Base-by-base conservation (phyloP, 2,888 invertebrate species). In the Eupithecia subumbrata region DNA sequence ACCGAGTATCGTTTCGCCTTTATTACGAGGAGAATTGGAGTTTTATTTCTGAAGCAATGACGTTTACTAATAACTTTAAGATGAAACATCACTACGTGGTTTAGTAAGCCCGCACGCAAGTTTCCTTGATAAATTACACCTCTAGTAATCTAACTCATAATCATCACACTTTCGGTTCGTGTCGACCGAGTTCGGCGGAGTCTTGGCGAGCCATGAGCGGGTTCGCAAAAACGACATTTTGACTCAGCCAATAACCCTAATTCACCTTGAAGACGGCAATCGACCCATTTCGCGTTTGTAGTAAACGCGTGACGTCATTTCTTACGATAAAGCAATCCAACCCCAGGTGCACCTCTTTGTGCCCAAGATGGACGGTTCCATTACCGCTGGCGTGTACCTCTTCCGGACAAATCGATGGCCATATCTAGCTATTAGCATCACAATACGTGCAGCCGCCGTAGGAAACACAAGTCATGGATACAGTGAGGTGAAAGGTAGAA, bases 371-470 rank as follows among this genome's bases (percentile, higher is more conserved):
- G 30, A 64, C 16, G 64, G 64, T 30, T 34, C 64, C 30, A 34
- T 56, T 64, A 64, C 64, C 64, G 16, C 64, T 12, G 56, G 22
- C 63, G 34, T 64, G 8, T 16, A 64, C 64, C 64, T 64, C 37
- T n/a, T 12, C 52, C 2, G 52, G 43, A 63, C 68, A 22, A 69
- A 73, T 71, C 70, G 72, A 76, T 72, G 69, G 56, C 73, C 64
- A 73, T 73, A 71, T 71, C 68, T 68, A 67, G 34, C 60, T 45
- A 71, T 76, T 73, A 70, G 45, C 73, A 70, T 73, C 70, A 76
- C 76, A 73, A 73, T 48, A 70, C 75, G 69, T 69, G 69, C 9
- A 25, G 4, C 52, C 48, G 60, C 12, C 63, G 45, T 12, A 25
- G 66, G 66, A 37, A 67, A 43, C 48, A 40, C 69, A 52, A 73